Conservation (phyloP, 2,797 vertebrate genomes). For the Echeneis naucrates region DNA sequence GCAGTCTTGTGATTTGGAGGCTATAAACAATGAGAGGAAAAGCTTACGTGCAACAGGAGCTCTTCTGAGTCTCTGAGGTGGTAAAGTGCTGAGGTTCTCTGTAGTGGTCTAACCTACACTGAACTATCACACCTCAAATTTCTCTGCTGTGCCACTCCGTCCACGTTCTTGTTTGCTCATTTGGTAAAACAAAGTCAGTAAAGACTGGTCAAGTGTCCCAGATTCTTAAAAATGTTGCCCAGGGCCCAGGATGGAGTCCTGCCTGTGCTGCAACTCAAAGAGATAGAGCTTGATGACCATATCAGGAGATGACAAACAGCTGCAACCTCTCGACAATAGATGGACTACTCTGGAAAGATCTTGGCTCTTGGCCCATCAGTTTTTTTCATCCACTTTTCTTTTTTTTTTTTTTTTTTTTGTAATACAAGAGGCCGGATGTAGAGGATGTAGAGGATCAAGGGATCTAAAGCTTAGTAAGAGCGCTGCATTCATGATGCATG, state of each 20-base stretch:
- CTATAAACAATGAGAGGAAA: background rate
- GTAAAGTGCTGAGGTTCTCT: background rate
- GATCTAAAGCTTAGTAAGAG: slow-evolving; percentile 79
- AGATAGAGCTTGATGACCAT: slow-evolving; percentile 26
- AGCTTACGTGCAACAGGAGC: slow-evolving; percentile 18
- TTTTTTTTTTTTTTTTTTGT: no score
- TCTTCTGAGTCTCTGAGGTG: slow-evolving; percentile 4
- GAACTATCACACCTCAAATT: slow-evolving; percentile 9
- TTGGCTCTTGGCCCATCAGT: slow-evolving; percentile 67
- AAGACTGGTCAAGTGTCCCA: slow-evolving; percentile 8
- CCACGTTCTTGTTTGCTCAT: background rate
- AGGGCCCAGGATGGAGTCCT: slow-evolving; percentile 14
- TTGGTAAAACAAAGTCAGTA: background rate
- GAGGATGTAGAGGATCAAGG: slow-evolving; percentile 82
- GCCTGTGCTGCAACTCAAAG: slow-evolving; percentile 20
- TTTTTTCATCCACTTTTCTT: slow-evolving; percentile 43
- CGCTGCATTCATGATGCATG: slow-evolving; percentile 74
- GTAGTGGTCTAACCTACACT: background rate
- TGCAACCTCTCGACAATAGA: slow-evolving; percentile 63
- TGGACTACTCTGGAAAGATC: slow-evolving; percentile 60
- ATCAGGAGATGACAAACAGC: slow-evolving; percentile 51
- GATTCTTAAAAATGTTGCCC: slow-evolving; percentile 13
- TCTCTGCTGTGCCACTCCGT: background rate
- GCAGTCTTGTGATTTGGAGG: background rate
- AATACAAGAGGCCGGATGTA: slow-evolving; percentile 73